These are phyloP conservation scores for Tiphia femorata DNA, from an alignment of 2,888 invertebrate species.

Conservation along the genomic window DNA sequence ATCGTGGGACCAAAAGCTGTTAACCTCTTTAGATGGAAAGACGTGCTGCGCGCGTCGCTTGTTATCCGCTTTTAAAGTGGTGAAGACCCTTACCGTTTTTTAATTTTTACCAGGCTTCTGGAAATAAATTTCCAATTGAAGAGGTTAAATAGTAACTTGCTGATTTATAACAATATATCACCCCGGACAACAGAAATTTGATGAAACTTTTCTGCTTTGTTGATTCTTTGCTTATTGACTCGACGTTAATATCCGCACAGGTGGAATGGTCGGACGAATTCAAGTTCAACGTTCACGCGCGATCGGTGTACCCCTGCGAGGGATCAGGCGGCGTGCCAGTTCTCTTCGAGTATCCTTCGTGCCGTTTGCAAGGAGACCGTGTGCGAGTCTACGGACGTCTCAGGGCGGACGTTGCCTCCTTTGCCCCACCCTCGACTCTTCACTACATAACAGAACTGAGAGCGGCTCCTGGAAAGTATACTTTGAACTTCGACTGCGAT, in stretches of 20 bases:
- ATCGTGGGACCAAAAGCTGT: too few species aligned
- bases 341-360: constrained; percentile 87
- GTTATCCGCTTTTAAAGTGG: too few species aligned
- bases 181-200: neutral
- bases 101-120: too few species aligned
- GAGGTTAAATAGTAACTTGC: too few species aligned
- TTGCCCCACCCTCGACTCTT: constrained; percentile 76
- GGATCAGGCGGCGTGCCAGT: constrained; percentile 80
- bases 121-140: too few species aligned
- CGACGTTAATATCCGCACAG: constrained; percentile 69
- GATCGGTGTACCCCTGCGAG: constrained; percentile 87
- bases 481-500: constrained; percentile 83
- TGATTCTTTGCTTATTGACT: neutral
- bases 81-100: too few species aligned
- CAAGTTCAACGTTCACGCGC: constrained; percentile 86
- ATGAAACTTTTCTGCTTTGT: neutral
- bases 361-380: constrained; percentile 83
- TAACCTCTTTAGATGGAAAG: too few species aligned
- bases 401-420: constrained; percentile 77
- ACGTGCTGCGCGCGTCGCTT: too few species aligned
- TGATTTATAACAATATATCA: too few species aligned
- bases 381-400: constrained; percentile 85
- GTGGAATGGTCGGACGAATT: constrained; percentile 89
- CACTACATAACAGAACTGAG: constrained; percentile 78
- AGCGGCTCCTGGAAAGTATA: constrained; percentile 80